Evolutionary conservation across 2,797 vertebrate species (phyloP), one percentile per base, ranked within the genome.

Genomic region (Semotilus atromaculatus): DNA sequence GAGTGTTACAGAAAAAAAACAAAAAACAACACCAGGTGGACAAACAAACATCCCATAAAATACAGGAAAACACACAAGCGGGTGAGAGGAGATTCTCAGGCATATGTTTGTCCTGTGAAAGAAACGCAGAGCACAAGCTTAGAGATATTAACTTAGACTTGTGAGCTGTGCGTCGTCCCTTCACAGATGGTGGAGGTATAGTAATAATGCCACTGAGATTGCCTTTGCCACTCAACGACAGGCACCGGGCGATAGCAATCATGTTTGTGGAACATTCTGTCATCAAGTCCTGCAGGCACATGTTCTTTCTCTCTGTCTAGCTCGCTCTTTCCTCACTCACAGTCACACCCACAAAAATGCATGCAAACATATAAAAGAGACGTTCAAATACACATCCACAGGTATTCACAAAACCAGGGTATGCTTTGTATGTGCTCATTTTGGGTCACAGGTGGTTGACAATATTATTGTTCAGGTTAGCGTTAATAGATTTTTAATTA

Each of bases 21-120:
- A n/a, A 88, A 92, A 94, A 93, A 89, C 86, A 87, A 85, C 86
- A 91, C 93, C 93, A 95, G 94, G 93, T 95, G 93, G 90, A 93
- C 92, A 94, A 94, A 95, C 92, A 95, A 90, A 90, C 91, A 93
- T 77, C 11, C 80, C 3, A 80, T 88, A 87, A 88, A 88, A 81
- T 86, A 84, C 88, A 79, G 38, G 19, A 85, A 68, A 72, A 68
- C 40, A 19, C 38, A 40, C 83, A 68, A 81, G 48, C 11, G 86
- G 23, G 58, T n/a, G 26, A 82, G 73, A 71, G n/a, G 29, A 76
- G 58, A 72, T 72, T 72, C 36, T 77, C 13, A 0, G 64, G 62
- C 1, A n/a, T 23, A 5, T 14, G 62, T 55, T 83, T 67, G 55
- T 58, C 62, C 73, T 40, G n/a, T n/a, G 60, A 76, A 45, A 83